These are phyloP conservation scores for Falco cherrug DNA, from an alignment of 2,797 vertebrate species.

Conservation along the genomic window DNA sequence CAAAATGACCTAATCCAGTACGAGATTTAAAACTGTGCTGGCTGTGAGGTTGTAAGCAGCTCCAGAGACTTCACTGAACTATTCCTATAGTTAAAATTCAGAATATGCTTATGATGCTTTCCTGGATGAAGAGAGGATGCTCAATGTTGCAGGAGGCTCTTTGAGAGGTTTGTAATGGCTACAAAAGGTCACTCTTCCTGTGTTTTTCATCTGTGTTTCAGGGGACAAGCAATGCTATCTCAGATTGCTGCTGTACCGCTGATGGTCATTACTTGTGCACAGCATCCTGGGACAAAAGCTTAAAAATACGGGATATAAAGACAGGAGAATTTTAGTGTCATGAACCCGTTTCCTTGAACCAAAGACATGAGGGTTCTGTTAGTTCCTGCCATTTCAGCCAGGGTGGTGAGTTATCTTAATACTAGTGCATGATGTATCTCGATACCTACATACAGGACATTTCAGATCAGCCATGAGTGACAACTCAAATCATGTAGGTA, in stretches of 20 bases:
- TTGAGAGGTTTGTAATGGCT: not conserved
- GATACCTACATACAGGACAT: not conserved
- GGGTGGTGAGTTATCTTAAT: conserved; percentile 73
- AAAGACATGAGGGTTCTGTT: conserved; percentile 77
- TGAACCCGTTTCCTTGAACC: conserved; percentile 65
- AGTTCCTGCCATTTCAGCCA: conserved; percentile 80
- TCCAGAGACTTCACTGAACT: not conserved
- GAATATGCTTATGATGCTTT: not conserved
- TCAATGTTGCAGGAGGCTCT: not conserved
- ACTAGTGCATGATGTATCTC: not conserved
- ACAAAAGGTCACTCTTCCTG: not conserved
- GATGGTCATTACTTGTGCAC: conserved; percentile 81
- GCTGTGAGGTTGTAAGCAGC: not conserved
- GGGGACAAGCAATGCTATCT: conserved; percentile 79
- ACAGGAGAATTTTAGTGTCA: conserved; percentile 68
- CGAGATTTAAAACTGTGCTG: not conserved
- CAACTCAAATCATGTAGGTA: not conserved
- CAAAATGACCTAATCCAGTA: not conserved
- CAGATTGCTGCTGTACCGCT: conserved; percentile 81
- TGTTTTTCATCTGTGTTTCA: conserved; percentile 53
- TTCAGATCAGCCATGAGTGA: not conserved
- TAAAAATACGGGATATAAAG: conserved; percentile 83
- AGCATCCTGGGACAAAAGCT: conserved; percentile 81
- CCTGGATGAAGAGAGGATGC: not conserved
- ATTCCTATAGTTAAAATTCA: not conserved